Evolutionary conservation across 2,113 vertebrate species (phyloP), one percentile per base, ranked within the genome.

Genomic region (Dipodomys merriami): DNA sequence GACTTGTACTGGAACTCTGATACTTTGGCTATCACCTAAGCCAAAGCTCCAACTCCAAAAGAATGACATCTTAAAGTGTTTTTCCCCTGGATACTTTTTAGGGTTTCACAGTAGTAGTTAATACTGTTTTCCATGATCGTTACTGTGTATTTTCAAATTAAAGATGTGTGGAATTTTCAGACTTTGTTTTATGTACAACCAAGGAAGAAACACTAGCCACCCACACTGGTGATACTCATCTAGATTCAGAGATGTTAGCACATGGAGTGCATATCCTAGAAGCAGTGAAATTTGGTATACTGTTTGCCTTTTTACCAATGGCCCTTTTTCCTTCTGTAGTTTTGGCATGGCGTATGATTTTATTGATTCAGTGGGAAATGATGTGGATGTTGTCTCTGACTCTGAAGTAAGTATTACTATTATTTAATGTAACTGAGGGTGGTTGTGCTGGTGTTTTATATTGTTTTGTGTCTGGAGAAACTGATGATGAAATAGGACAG

Each of bases 261-360:
- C 65, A 33, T 79, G 29, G 39, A 53, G 11, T 60, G 5, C 39
- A 2, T 49, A 1, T 78, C 49, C 22, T 39, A 33, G 72, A 69
- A 94, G 64, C 10, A 22, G 1, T 49, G 44, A 67, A 22, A 20
- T 18, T 9, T 1, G 46, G 15, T 73, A 4, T 79, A 82, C 76
- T 91, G 0, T 74, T 92, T n/a, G 53, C 5, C 23, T 91, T 44
- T 83, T 74, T 74, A 93, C 15, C 84, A 69, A n/a, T 91, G 12
- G 25, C 95, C 0, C 95, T 96, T 84, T 90, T 83, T 90, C 53
- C 88, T 74, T 74, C 0, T 46, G 78, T 82, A 99, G 99, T 97
- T 99, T 99, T 97, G 99, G 99, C 39, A 99, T 99, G 99, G 99
- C 99, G 0, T 99, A 99, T 64, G 99, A 99, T 97, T 99, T 99